Conservation (phyloP, 1,140 invertebrate genomes). For the Drosophila ironensis region DNA sequence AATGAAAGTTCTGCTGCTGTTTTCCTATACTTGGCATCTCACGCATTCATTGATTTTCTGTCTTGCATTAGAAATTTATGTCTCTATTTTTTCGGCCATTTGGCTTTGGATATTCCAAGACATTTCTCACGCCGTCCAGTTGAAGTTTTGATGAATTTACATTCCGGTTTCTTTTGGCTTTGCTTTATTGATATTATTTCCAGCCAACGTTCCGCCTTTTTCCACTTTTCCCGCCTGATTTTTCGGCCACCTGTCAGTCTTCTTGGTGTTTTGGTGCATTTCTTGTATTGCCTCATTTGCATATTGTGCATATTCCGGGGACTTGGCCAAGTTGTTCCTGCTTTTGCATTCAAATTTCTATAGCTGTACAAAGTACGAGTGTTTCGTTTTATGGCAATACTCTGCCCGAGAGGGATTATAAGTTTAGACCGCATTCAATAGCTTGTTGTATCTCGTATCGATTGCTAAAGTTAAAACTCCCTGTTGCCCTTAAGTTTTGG, state of each 20-base stretch:
- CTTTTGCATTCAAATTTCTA: constrained; percentile 57
- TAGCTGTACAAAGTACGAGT: too few relatives aligned
- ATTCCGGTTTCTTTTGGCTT: constrained; percentile 1
- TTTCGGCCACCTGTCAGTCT: constrained; percentile 29
- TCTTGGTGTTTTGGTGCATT: constrained; percentile 37
- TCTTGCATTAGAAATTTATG: neutral
- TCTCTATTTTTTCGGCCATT: neutral
- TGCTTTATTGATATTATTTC: constrained; percentile 55
- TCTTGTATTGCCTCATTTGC: constrained; percentile 47
- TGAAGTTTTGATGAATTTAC: constrained; percentile 59
- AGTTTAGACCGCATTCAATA: constrained; percentile 10
- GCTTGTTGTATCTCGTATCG: neutral
- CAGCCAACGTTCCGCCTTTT: neutral
- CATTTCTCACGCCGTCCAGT: constrained; percentile 45
- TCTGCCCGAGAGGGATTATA: constrained; percentile 1
- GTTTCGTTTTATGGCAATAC: constrained; percentile 17
- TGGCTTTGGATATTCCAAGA: constrained; percentile 16
- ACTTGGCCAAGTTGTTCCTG: constrained; percentile 56
- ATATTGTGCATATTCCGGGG: constrained; percentile 63
- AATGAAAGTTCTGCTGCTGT: too few relatives aligned
- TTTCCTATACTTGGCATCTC: neutral
- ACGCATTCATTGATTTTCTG: constrained; percentile 1
- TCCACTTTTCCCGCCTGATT: neutral
- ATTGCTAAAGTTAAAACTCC: neutral
- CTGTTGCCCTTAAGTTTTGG: constrained; percentile 9